Percentiles rank a stretch among this genome's conserved stretches.
phyloP scores from a whole-genome alignment of 2,113 vertebrate species.

The Spheniscus mendiculus region DNA sequence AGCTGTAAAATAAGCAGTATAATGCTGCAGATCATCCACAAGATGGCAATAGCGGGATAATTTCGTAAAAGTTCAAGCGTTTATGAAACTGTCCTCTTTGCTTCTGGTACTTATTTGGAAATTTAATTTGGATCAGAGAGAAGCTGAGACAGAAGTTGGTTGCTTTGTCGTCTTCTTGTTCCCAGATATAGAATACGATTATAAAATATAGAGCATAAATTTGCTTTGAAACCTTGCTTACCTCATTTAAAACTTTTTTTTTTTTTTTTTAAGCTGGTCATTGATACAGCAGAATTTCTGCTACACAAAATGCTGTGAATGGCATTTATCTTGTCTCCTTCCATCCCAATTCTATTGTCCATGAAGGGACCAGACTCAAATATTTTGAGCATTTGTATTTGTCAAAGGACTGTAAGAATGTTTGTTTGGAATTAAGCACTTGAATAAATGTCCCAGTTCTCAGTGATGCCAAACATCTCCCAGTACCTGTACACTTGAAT shows the following conservation, averaged over 20 bases:
- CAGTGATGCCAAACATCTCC: not conserved
- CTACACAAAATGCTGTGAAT: not conserved
- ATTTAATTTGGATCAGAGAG: conserved; percentile 47
- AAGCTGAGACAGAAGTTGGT: not conserved
- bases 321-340: not conserved
- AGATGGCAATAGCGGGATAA: conserved; percentile 72
- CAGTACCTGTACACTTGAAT: not conserved
- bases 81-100: not conserved
- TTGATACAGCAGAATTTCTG: not conserved
- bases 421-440: not conserved
- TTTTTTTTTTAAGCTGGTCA: not conserved
- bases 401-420: not conserved
- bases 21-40: conserved; percentile 26
- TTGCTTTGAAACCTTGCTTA: not conserved
- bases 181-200: not conserved
- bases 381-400: not conserved
- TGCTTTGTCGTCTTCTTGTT: not conserved
- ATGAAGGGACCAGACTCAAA: not conserved
- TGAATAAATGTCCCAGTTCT: not conserved
- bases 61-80: not conserved
- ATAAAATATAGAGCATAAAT: not conserved
- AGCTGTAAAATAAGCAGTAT: not conserved
- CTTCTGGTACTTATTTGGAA: conserved; percentile 10
- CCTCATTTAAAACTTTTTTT: not conserved
- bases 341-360: not conserved